Evolutionary conservation across 1,140 invertebrate species (phyloP).

Genomic region (Lasaia peninsularis): DNA sequence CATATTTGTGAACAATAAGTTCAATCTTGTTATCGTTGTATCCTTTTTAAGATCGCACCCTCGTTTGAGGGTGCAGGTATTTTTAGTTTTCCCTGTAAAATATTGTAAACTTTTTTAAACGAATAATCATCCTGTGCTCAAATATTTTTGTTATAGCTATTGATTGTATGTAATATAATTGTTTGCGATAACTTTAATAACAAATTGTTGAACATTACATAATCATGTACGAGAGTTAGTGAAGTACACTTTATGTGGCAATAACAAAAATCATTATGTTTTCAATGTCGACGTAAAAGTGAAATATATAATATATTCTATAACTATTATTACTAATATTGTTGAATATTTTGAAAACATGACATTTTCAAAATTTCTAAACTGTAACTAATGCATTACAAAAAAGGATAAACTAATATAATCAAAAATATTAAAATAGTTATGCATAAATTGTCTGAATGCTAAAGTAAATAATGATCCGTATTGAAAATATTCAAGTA

Average conservation of each 20-base stretch:
- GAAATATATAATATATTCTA: background rate
- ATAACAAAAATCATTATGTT: conserved; percentile 14
- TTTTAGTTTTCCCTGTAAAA: conserved; percentile 11
- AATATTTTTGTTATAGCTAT: conserved; percentile 37
- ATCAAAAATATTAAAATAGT: too few relatives aligned
- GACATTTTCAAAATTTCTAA: too few relatives aligned
- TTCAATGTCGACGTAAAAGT: conserved; percentile 16
- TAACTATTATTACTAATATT: too few relatives aligned
- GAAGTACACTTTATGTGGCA: conserved; percentile 21
- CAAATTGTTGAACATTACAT: conserved; percentile 5
- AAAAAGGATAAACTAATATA: too few relatives aligned
- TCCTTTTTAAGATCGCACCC: conserved; percentile 30
- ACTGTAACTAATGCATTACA: too few relatives aligned
- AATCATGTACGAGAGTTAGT: conserved; percentile 16
- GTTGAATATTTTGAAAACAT: too few relatives aligned
- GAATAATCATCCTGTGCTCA: conserved; percentile 46
- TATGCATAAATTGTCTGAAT: too few relatives aligned
- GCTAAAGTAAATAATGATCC: too few relatives aligned
- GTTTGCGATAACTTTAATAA: conserved; percentile 25
- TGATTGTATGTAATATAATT: conserved; percentile 28
- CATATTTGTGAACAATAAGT: conserved; percentile 53
- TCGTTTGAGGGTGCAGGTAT: background rate
- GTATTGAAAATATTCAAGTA: too few relatives aligned
- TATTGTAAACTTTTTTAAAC: conserved; percentile 11
- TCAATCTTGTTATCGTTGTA: conserved; percentile 45